Conservation (phyloP, 2,888 invertebrate species). For the Protodeltote pygarga region DNA sequence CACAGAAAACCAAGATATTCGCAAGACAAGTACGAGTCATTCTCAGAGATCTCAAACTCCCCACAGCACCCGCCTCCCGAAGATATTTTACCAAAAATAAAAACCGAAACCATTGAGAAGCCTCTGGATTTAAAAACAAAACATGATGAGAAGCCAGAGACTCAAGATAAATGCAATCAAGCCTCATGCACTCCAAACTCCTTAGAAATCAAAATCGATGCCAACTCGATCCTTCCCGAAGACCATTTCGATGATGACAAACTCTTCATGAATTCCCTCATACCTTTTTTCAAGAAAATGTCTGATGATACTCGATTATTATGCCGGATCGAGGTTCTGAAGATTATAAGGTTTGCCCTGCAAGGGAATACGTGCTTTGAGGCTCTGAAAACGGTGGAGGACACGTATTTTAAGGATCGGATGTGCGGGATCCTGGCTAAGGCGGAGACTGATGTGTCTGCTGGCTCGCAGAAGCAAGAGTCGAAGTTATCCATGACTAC, state of each 20-base stretch:
- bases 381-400: slow-evolving; percentile 68
- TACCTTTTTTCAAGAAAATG: slow-evolving; percentile 81
- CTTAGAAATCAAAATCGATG: slow-evolving; percentile 77
- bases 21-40: slow-evolving; percentile 80
- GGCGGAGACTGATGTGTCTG: slow-evolving; percentile 56
- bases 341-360: slow-evolving; percentile 75
- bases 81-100: slow-evolving; percentile 68
- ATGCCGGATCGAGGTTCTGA: slow-evolving; percentile 78
- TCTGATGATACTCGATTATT: slow-evolving; percentile 76
- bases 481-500: slow-evolving; percentile 77
- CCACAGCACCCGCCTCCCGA: slow-evolving; percentile 76
- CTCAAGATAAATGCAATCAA: slow-evolving; percentile 71
- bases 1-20: slow-evolving; percentile 78
- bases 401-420: slow-evolving; percentile 66
- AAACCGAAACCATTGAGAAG: slow-evolving; percentile 67
- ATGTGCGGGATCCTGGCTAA: slow-evolving; percentile 64
- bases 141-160: slow-evolving; percentile 64
- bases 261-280: slow-evolving; percentile 78
- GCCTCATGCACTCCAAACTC: slow-evolving; percentile 61
- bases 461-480: slow-evolving; percentile 48
- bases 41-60: slow-evolving; percentile 78
- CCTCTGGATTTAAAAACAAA: slow-evolving; percentile 75
- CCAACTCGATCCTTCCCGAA: slow-evolving; percentile 76
- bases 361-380: slow-evolving; percentile 78
- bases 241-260: slow-evolving; percentile 81